Evolutionary conservation across 2,888 invertebrate species (phyloP).

Genomic region (Holacanthella duospinosa): DNA sequence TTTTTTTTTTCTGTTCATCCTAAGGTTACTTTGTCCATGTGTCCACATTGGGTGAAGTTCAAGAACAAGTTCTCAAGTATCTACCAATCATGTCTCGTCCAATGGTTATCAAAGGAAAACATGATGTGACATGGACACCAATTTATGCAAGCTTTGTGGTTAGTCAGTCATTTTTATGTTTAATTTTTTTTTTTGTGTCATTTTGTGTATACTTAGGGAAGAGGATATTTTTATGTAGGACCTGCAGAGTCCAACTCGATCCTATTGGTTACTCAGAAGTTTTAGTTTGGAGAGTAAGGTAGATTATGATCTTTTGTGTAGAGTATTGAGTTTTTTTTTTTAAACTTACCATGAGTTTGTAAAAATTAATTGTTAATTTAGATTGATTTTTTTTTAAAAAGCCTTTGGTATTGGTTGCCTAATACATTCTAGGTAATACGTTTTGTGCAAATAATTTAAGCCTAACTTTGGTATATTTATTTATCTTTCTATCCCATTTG

Average conservation of each 20-base stretch:
- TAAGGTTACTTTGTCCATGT: slow-evolving; percentile 95
- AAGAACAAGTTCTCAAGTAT: slow-evolving; percentile 94
- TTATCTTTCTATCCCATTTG: not conserved
- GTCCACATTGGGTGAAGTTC: slow-evolving; percentile 90
- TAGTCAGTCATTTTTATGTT: slow-evolving; percentile 39
- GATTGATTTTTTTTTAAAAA: not conserved
- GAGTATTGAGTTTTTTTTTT: not conserved
- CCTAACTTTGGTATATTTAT: not conserved
- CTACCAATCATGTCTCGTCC: slow-evolving; percentile 94
- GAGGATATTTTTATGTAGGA: not conserved
- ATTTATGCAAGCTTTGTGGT: slow-evolving; percentile 89
- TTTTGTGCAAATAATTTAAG: not conserved
- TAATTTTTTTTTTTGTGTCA: not conserved
- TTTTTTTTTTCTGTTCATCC: too few species aligned
- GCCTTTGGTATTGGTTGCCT: too few species aligned
- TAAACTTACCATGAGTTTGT: not conserved
- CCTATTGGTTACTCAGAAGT: not conserved
- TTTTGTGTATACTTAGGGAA: too few species aligned
- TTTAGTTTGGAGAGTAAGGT: not conserved
- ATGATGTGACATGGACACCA: slow-evolving; percentile 94
- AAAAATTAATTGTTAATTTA: not conserved
- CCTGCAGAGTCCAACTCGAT: not conserved
- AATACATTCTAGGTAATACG: not conserved
- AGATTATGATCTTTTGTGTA: not conserved
- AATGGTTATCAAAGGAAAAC: slow-evolving; percentile 54